Conservation (phyloP, 2,797 vertebrate species). For the Alectoris magna region DNA sequence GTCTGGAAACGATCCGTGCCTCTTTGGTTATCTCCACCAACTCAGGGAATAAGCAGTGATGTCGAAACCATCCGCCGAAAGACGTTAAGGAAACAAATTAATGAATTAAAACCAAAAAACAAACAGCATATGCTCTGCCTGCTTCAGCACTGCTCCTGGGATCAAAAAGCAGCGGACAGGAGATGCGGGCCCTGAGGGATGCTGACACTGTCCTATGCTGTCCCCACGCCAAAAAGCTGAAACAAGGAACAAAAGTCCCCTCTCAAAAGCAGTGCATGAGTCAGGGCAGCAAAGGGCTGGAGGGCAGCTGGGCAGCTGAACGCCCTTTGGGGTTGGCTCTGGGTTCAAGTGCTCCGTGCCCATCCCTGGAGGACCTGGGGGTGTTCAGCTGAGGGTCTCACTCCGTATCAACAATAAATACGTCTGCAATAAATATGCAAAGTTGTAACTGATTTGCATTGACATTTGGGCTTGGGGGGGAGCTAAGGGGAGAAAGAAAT, state of each 20-base stretch:
- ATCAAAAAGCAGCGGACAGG: accelerated
- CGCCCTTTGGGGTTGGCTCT: accelerated
- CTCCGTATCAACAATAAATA: conserved; percentile 78
- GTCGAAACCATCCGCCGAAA: neutral
- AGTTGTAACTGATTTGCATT: conserved; percentile 79
- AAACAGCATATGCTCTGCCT: neutral
- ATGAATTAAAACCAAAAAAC: conserved; percentile 25
- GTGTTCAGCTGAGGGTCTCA: conserved; percentile 65
- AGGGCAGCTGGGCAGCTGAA: neutral
- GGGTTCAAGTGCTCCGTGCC: neutral
- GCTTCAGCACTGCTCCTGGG: neutral
- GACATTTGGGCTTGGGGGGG: conserved; percentile 72
- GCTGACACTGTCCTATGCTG: neutral
- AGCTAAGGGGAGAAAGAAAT: conserved; percentile 56
- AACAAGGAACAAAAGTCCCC: neutral
- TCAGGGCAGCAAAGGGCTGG: neutral
- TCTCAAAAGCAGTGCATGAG: neutral
- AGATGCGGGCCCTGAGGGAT: neutral
- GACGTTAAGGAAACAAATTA: conserved; percentile 29
- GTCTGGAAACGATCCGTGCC: conserved; percentile 43
- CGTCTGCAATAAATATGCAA: conserved; percentile 80
- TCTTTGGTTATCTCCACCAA: conserved; percentile 50
- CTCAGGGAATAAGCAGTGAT: conserved; percentile 41
- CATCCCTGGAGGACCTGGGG: neutral
- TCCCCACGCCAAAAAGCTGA: neutral